Evolutionary conservation across 2,113 vertebrate genomes (phyloP).

Genomic region (Hepsetus odoe): DNA sequence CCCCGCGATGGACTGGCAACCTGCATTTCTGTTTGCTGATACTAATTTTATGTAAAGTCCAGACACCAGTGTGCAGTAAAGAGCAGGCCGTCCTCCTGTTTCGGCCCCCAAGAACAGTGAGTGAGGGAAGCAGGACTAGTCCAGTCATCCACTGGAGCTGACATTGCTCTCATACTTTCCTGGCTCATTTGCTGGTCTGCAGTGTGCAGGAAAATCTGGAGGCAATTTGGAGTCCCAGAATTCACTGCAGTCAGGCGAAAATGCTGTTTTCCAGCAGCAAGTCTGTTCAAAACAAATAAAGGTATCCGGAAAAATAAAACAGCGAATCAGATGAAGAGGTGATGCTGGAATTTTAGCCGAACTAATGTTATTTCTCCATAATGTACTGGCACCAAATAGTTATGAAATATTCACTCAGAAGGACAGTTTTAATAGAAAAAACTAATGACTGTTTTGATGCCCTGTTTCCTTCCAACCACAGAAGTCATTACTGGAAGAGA

Average conservation of each 20-base stretch:
- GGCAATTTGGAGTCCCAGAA: conserved; percentile 33
- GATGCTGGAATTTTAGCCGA: background rate
- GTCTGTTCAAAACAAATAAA: conserved; percentile 16
- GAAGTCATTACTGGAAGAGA: conserved; percentile 3
- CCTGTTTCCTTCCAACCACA: conserved; percentile 11
- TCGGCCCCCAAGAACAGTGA: background rate
- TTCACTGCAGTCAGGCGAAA: conserved; percentile 38
- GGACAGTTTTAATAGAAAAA: background rate
- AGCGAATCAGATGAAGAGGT: conserved; percentile 4
- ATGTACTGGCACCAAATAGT: background rate
- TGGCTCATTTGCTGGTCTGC: conserved; percentile 18
- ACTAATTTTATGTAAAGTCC: background rate
- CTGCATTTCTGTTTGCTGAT: background rate
- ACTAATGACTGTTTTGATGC: background rate
- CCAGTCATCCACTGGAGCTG: conserved; percentile 5
- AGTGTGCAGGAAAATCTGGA: conserved; percentile 42
- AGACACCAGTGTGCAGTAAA: background rate
- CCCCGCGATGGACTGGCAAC: too few relatives aligned
- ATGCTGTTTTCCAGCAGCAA: background rate
- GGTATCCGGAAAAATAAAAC: conserved; percentile 13
- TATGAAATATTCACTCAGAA: background rate
- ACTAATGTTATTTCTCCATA: background rate
- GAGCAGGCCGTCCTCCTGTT: background rate
- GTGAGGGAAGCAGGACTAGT: background rate
- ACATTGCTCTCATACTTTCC: conserved; percentile 47